phyloP scores from a whole-genome alignment of 1,140 invertebrate species.

The Drosophila hydei region DNA sequence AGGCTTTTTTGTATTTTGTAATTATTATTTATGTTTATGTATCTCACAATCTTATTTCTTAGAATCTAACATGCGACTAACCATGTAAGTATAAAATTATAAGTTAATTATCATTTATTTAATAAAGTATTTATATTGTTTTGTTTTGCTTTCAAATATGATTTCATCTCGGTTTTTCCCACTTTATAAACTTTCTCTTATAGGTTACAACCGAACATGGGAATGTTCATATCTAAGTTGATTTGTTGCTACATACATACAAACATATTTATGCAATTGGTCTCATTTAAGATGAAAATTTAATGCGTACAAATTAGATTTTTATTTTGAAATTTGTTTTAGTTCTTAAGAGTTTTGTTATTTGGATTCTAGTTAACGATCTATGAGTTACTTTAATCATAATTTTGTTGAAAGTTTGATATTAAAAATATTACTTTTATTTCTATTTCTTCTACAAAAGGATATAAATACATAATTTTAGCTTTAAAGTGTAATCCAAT shows the following conservation, averaged over 20 bases:
- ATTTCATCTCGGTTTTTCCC: conserved; percentile 1
- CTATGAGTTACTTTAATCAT: conserved; percentile 37
- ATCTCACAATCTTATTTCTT: conserved; percentile 71
- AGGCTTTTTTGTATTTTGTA: conserved; percentile 53
- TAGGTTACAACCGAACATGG: conserved; percentile 55
- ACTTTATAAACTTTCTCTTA: conserved; percentile 45
- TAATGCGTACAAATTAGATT: conserved; percentile 65
- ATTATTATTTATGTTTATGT: conserved; percentile 60
- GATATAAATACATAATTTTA: conserved; percentile 37
- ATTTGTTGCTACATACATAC: conserved; percentile 39
- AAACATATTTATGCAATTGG: conserved; percentile 54
- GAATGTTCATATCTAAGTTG: conserved; percentile 61
- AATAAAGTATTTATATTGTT: not conserved
- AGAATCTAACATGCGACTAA: conserved; percentile 80
- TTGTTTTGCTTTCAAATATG: not conserved
- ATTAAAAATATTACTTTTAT: not conserved
- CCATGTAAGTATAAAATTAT: conserved; percentile 75
- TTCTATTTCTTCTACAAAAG: conserved; percentile 16
- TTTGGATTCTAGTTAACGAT: conserved; percentile 60
- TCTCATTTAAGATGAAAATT: conserved; percentile 62
- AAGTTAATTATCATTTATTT: conserved; percentile 36
- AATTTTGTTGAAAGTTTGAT: conserved; percentile 17
- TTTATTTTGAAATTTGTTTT: conserved; percentile 44
- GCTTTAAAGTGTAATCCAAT: conserved; percentile 15
- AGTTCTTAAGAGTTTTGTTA: conserved; percentile 58